These are phyloP conservation scores for Xiphorhynchus elegans DNA, from an alignment of 2,113 vertebrate species.

Conservation along the genomic window DNA sequence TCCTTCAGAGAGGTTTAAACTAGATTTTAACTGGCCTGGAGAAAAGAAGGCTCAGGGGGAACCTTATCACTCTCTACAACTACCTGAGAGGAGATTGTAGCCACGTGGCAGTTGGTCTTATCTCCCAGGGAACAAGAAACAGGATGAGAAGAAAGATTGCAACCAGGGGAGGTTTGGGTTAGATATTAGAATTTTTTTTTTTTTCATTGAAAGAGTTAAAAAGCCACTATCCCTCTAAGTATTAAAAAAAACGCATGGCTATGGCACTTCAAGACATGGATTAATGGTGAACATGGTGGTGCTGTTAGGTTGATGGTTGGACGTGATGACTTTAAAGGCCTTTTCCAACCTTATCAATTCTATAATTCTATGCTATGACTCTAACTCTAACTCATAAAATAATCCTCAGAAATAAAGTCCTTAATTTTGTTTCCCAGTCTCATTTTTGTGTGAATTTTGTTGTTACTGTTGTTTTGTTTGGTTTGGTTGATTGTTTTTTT, in stretches of 20 bases:
- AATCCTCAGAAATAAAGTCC: neutral
- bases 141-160: neutral
- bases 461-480: neutral
- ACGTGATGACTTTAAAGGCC: neutral
- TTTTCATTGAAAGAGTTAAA: neutral
- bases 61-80: accelerated
- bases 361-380: neutral
- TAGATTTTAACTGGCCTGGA: neutral
- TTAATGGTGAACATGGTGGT: neutral
- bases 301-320: neutral
- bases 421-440: neutral
- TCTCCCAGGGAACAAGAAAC: neutral
- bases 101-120: neutral
- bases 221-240: neutral
- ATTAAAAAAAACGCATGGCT: neutral
- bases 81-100: neutral
- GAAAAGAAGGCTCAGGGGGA: neutral
- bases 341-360: neutral
- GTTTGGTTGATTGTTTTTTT: neutral
- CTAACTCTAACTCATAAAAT: neutral
- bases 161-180: neutral
- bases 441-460: neutral
- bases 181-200: neutral
- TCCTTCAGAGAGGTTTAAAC: neutral
- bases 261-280: neutral